Evolutionary conservation across 2,113 vertebrate species (phyloP).

Genomic region (Thunnus maccoyii): DNA sequence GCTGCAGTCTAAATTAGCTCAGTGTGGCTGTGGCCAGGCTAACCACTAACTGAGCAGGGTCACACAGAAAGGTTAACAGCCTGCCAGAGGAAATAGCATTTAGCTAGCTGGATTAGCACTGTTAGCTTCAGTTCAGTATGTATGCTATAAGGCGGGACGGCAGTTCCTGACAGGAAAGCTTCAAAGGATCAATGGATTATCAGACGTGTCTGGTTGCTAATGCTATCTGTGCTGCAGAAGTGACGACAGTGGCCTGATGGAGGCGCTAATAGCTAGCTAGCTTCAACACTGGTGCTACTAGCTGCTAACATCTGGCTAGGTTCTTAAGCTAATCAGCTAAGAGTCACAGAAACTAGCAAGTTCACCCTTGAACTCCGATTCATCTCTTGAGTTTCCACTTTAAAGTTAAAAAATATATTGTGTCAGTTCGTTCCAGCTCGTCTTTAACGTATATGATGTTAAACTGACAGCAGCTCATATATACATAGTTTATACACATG

Average conservation of each 20-base stretch:
- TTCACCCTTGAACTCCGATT: too few relatives aligned
- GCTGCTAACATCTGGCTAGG: neutral
- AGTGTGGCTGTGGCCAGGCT: slow-evolving; percentile 31
- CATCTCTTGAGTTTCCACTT: too few relatives aligned
- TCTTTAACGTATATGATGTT: too few relatives aligned
- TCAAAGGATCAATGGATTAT: slow-evolving; percentile 17
- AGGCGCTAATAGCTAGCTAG: neutral
- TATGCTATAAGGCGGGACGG: neutral
- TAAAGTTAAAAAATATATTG: too few relatives aligned
- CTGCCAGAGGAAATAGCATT: slow-evolving; percentile 45
- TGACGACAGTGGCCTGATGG: neutral
- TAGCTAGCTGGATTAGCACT: slow-evolving; percentile 48
- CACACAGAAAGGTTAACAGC: slow-evolving; percentile 52
- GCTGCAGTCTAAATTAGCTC: slow-evolving; percentile 58
- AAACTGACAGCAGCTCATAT: too few relatives aligned
- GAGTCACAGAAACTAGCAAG: neutral
- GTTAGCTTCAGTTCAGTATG: neutral
- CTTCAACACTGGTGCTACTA: neutral
- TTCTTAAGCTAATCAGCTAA: neutral
- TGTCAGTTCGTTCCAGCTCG: too few relatives aligned
- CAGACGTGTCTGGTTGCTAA: slow-evolving; percentile 16
- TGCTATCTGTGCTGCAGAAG: neutral
- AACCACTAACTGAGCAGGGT: slow-evolving; percentile 47
- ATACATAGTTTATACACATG: too few relatives aligned
- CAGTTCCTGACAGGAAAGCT: slow-evolving; percentile 3